These are phyloP conservation scores for Drosophila differens DNA, from an alignment of 2,888 invertebrate genomes.

Conservation along the genomic window DNA sequence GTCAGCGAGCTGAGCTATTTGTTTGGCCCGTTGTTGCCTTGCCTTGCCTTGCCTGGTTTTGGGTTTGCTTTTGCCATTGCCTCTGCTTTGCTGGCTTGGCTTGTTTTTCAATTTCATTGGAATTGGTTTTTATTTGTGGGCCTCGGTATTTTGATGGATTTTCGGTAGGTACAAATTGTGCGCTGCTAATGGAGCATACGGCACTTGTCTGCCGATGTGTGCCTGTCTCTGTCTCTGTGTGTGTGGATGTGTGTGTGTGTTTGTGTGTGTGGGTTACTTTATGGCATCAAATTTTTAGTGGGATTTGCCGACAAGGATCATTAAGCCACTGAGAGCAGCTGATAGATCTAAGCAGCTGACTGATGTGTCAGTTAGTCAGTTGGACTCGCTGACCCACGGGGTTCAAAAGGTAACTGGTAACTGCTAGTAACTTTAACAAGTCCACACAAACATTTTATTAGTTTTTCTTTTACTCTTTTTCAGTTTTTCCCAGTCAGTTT, in stretches of 20 bases:
- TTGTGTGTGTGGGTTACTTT: conserved; percentile 33
- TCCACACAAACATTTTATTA: conserved; percentile 21
- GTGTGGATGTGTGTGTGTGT: conserved; percentile 8
- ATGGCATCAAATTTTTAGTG: conserved; percentile 30
- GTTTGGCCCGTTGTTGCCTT: conserved; percentile 26
- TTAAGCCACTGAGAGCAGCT: conserved; percentile 36
- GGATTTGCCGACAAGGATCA: conserved; percentile 63
- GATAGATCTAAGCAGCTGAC: conserved; percentile 19
- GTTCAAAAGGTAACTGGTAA: conserved; percentile 16
- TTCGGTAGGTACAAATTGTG: conserved; percentile 75
- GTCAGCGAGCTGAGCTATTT: conserved; percentile 51
- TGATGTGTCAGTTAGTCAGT: conserved; percentile 24
- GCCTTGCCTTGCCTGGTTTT: neutral
- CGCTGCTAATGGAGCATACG: conserved; percentile 69
- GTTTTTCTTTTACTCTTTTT: neutral
- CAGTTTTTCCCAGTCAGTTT: conserved; percentile 17
- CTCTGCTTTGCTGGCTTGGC: conserved; percentile 33
- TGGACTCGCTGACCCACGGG: conserved; percentile 12
- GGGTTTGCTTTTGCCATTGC: conserved; percentile 13
- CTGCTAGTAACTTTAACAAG: conserved; percentile 15
- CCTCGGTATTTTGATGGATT: conserved; percentile 67
- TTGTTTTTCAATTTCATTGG: conserved; percentile 69
- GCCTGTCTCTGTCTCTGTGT: conserved; percentile 9
- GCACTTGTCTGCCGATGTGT: conserved; percentile 43
- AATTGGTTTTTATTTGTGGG: conserved; percentile 75